Evolutionary conservation across 2,113 vertebrate species (phyloP).

Genomic region (Neodon shergylaensis): DNA sequence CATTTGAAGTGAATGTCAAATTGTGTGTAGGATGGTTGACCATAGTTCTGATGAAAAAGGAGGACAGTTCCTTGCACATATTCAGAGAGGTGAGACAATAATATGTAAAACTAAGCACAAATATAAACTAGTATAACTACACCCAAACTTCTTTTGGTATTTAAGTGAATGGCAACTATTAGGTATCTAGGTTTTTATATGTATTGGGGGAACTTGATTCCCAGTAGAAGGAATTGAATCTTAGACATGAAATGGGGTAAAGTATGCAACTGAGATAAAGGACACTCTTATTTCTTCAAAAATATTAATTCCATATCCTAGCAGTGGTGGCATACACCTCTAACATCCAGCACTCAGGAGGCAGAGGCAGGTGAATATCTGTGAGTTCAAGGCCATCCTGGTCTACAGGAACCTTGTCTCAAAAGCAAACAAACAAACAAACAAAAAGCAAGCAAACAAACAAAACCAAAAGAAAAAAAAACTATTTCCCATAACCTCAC

Average conservation of each 20-base stretch:
- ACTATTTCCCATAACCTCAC: background rate
- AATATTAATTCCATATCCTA: background rate
- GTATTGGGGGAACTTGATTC: background rate
- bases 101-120: background rate
- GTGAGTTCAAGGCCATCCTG: too few species aligned
- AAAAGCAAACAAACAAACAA: too few species aligned
- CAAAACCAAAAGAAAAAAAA: too few species aligned
- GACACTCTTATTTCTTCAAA: background rate
- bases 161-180: background rate
- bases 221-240: background rate
- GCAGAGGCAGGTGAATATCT: too few species aligned
- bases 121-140: background rate
- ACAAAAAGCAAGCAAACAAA: too few species aligned
- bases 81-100: background rate
- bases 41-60: background rate
- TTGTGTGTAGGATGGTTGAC: background rate
- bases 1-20: background rate
- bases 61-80: background rate
- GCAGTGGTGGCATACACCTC: too few species aligned
- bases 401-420: too few species aligned
- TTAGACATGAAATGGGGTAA: background rate
- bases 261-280: background rate
- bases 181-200: background rate
- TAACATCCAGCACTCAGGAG: too few species aligned
- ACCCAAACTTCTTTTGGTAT: background rate